Conservation (phyloP, 2,797 vertebrate genomes). For the Okamejei kenojei region DNA sequence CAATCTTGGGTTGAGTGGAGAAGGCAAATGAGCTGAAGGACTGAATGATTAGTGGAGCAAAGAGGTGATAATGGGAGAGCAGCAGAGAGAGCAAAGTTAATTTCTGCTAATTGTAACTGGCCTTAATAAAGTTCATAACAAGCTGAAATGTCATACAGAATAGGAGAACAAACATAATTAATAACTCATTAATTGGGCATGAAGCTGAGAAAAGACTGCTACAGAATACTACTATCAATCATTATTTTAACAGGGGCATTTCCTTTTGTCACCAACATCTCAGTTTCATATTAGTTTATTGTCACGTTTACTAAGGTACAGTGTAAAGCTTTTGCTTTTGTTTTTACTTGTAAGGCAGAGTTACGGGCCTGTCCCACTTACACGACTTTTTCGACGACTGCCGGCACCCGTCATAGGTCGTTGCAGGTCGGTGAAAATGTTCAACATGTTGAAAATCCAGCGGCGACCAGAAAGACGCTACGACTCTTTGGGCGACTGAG, state of each 20-base stretch:
- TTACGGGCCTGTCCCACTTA: no score
- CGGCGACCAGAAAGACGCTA: no score
- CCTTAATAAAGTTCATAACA: slow-evolving; percentile 12
- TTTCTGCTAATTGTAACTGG: slow-evolving; percentile 12
- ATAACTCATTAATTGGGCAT: background rate
- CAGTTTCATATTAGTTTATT: no score
- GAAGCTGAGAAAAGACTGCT: background rate
- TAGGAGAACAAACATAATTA: background rate
- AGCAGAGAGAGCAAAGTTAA: background rate
- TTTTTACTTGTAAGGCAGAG: no score
- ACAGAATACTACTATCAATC: background rate
- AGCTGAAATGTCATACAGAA: background rate
- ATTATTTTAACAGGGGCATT: slow-evolving; percentile 23
- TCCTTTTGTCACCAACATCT: background rate
- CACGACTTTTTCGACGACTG: no score
- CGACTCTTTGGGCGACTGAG: no score
- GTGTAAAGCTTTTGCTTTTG: no score
- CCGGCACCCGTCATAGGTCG: no score
- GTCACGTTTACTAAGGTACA: no score
- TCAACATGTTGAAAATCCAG: no score
- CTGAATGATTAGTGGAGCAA: background rate
- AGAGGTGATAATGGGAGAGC: background rate
- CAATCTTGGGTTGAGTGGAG: background rate
- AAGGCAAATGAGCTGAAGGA: background rate
- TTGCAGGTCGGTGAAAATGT: no score